These are phyloP conservation scores for Microplitis demolitor DNA, from an alignment of 1,140 invertebrate genomes.

Conservation along the genomic window DNA sequence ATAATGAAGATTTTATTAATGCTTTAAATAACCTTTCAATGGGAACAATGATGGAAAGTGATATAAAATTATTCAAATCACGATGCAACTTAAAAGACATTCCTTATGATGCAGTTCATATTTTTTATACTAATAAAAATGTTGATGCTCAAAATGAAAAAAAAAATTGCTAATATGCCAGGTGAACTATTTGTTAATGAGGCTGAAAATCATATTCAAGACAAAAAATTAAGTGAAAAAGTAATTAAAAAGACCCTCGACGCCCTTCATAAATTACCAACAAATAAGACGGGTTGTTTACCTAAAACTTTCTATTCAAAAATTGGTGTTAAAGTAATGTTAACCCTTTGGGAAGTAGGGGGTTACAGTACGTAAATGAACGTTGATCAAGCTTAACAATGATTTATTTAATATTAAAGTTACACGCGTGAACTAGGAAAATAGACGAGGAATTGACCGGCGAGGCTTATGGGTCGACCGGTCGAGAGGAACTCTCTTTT, in stretches of 20 bases:
- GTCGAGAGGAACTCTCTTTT: too few species aligned
- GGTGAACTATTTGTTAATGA: neutral
- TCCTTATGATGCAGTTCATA: neutral
- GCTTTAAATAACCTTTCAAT: slow-evolving; percentile 4
- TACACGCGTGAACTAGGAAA: too few species aligned
- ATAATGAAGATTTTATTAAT: too few species aligned
- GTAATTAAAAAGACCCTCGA: too few species aligned
- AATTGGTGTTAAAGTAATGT: neutral
- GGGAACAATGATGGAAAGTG: slow-evolving; percentile 18
- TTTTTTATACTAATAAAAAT: slow-evolving; percentile 2
- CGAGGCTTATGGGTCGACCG: too few species aligned
- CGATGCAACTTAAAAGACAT: neutral
- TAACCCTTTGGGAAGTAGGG: too few species aligned
- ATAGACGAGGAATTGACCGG: too few species aligned
- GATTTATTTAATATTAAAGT: too few species aligned
- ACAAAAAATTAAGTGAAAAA: too few species aligned
- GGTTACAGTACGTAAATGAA: too few species aligned
- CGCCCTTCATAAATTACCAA: neutral
- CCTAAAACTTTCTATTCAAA: neutral
- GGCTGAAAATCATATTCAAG: neutral
- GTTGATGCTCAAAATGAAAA: neutral
- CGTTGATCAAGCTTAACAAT: too few species aligned
- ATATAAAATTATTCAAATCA: slow-evolving; percentile 5
- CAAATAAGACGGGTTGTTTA: neutral
- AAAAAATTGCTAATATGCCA: neutral